Conservation (phyloP, 2,113 vertebrate genomes). For the Ctenomys sociabilis region DNA sequence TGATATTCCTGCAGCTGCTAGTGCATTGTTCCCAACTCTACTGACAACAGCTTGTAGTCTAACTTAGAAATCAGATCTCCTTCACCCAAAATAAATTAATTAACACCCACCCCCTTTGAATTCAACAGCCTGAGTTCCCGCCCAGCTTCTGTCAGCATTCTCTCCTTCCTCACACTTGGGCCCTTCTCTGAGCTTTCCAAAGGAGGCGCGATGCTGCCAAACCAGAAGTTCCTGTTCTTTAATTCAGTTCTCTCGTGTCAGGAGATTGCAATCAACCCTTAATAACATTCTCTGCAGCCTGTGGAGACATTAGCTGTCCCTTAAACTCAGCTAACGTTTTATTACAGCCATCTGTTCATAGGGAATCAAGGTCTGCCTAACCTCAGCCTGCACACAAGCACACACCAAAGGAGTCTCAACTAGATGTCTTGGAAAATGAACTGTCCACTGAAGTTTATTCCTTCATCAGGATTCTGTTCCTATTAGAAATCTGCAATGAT, state of each 20-base stretch:
- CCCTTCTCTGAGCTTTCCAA: conserved; percentile 55
- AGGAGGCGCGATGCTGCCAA: not conserved
- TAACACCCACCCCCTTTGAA: conserved; percentile 66
- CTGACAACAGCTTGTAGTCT: conserved; percentile 76
- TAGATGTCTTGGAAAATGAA: not conserved
- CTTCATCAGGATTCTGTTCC: not conserved
- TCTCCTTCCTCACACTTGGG: not conserved
- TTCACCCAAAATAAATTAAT: conserved; percentile 75
- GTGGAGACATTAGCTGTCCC: not conserved
- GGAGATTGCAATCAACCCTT: conserved; percentile 68
- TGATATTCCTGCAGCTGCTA: conserved; percentile 59
- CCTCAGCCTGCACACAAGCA: not conserved
- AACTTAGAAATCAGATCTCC: conserved; percentile 74
- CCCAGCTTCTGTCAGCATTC: conserved; percentile 62
- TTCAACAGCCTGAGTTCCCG: conserved; percentile 44
- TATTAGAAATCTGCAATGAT: not conserved
- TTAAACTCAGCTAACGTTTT: not conserved
- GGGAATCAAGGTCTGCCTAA: not conserved
- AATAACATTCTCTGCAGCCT: conserved; percentile 52
- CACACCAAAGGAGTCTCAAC: not conserved
- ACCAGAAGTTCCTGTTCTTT: conserved; percentile 41
- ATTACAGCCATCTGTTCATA: not conserved
- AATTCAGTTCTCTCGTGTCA: conserved; percentile 50
- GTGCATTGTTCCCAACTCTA: conserved; percentile 35
- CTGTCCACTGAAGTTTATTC: not conserved